These are phyloP conservation scores for Synanthedon myopaeformis DNA, from an alignment of 2,888 invertebrate genomes.

Conservation along the genomic window DNA sequence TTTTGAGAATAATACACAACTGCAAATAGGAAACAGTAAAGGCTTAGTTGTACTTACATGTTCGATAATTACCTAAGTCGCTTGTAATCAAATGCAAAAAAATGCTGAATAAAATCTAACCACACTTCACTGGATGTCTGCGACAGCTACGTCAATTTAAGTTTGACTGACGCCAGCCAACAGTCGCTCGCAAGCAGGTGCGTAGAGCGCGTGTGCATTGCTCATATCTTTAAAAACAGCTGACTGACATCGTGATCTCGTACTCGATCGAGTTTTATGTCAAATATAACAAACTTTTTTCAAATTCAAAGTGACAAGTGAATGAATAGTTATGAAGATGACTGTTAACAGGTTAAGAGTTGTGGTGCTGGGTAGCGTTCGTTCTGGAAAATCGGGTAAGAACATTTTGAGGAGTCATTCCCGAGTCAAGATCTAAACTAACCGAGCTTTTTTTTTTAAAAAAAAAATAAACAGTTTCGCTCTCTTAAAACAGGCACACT, in stretches of 20 bases:
- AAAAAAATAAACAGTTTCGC: not conserved
- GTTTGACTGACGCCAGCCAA: conserved; percentile 52
- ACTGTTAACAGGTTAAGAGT: conserved; percentile 83
- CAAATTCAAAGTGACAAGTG: conserved; percentile 32
- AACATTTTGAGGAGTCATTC: conserved; percentile 19
- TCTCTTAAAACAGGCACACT: not conserved
- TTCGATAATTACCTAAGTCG: too few relatives aligned
- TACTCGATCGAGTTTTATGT: conserved; percentile 3
- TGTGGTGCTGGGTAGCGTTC: conserved; percentile 80
- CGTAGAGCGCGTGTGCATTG: conserved; percentile 56
- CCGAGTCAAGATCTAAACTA: conserved; percentile 2
- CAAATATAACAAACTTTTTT: conserved; percentile 13
- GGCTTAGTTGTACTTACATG: too few relatives aligned
- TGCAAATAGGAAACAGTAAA: too few relatives aligned
- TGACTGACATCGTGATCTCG: conserved; percentile 45
- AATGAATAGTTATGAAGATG: conserved; percentile 71
- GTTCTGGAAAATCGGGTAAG: conserved; percentile 83
- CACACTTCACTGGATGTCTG: conserved; percentile 30
- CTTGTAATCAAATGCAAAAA: too few relatives aligned
- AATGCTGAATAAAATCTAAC: too few relatives aligned
- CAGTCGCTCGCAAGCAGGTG: conserved; percentile 65
- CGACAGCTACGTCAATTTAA: conserved; percentile 51
- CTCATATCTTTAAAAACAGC: conserved; percentile 42
- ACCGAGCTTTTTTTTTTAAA: too few relatives aligned
- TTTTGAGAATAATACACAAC: too few relatives aligned